Conservation (phyloP, 2,113 vertebrate genomes). For the Percina caprodes region DNA sequence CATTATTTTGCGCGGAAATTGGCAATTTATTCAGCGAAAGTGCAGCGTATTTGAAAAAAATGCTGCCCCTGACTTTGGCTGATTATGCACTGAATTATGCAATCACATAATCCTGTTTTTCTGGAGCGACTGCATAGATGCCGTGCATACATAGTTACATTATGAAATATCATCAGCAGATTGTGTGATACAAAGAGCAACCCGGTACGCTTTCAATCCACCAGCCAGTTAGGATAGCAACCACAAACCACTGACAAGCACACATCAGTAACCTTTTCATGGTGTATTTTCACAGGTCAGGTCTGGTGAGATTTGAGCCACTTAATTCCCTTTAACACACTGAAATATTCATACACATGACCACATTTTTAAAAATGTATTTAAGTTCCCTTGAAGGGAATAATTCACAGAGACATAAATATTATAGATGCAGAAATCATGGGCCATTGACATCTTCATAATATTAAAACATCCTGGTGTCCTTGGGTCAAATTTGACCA, state of each 20-base stretch:
- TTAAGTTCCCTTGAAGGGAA: too few species aligned
- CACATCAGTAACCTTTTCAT: neutral
- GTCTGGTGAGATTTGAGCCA: constrained; percentile 11
- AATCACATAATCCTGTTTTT: too few species aligned
- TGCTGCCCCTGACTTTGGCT: too few species aligned
- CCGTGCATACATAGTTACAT: neutral
- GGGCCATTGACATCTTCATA: too few species aligned
- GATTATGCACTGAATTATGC: too few species aligned
- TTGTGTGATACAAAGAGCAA: neutral
- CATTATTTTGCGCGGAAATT: too few species aligned
- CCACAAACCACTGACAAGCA: neutral
- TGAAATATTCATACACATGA: constrained; percentile 7
- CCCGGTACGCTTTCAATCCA: neutral
- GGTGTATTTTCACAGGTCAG: constrained; percentile 1
- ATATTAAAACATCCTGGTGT: too few species aligned
- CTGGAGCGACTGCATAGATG: neutral
- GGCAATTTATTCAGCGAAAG: too few species aligned
- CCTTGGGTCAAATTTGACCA: too few species aligned
- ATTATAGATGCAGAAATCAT: too few species aligned
- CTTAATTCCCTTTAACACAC: constrained; percentile 6
- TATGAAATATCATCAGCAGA: neutral
- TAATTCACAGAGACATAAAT: too few species aligned
- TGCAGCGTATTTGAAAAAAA: too few species aligned
- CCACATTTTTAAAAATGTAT: neutral
- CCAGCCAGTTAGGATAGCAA: neutral